Base-by-base conservation (phyloP, 2,797 vertebrate genomes). In the Linurgus olivaceus region DNA sequence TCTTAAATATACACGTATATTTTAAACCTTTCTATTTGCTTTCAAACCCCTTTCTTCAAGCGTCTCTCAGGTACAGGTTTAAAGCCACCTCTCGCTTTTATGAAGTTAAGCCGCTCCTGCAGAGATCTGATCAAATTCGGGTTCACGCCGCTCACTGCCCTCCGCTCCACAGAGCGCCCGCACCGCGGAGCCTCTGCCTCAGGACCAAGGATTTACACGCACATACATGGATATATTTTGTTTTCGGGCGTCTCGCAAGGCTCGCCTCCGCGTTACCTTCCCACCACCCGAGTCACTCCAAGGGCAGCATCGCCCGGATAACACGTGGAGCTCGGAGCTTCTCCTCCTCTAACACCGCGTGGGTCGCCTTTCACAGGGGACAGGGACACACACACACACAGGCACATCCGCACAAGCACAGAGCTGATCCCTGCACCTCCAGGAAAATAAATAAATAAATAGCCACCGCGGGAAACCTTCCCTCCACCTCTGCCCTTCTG, bases 341-440 rank as follows among this genome's bases (percentile, higher is more conserved):
- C 91, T 83, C 81, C 68, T 66, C 55, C 78, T 88, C 83, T 93
- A 88, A 93, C 62, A 92, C 57, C 35, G 65, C 50, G 81, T 86
- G 96, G 79, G 82, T 87, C 80, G 72, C 88, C 93, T 94, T 89
- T 91, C 74, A 38, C 51, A 47, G 66, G 59, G 66, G 79, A 86
- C 73, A 51, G 72, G 62, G 73, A 74, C 48, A 52, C 82, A 20
- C 42, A 26, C 74, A 17, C 52, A 18, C 37, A 23, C 5, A 62
- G 31, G 29, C n/a, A n/a, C 74, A 66, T 35, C 59, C 62, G 33
- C 55, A 62, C 68, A 44, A 62, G 38, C 66, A 63, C 66, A 10
- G 66, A 25, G 26, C 1, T 45, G 77, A 72, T 63, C 31, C 68
- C 82, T 24, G 52, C 82, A 88, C 72, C 65, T 90, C 72, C 59